Evolutionary conservation across 1,140 invertebrate species (phyloP), one percentile per base, ranked within the genome.

Genomic region (Zeugodacus cucurbitae): DNA sequence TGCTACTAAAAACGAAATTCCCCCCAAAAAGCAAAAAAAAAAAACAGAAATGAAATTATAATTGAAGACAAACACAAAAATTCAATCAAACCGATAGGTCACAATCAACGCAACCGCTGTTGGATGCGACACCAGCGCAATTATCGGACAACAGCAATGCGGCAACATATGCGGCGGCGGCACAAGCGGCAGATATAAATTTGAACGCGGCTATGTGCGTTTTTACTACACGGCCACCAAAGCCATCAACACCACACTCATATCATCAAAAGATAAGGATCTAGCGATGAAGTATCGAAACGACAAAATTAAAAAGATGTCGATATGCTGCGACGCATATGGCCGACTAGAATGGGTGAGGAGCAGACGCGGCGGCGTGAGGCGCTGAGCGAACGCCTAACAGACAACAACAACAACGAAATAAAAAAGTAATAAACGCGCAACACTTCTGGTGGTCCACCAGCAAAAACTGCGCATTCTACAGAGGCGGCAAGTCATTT

Each of bases 281-380:
- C 74, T 82, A 14, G 7, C 74, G 74, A 54, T 82, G 74, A 82
- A 82, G 41, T 82, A 82, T 82, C 74, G 74, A 82, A 82, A 82
- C 74, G 74, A 82, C 74, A 82, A 82, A 82, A 82, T 82, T 82
- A 82, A 82, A 82, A 82, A 82, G 74, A 82, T 82, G 74, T 62
- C 58, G 26, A 62, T 62, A 26, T 26, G 58, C n/a, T 26, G 44
- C n/a, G n/a, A 29, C 41, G n/a, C n/a, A n/a, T n/a, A n/a, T 8
- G 70, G 8, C 14, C 11, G 20, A 3, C 48, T 17, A 17, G 1
- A 74, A 74, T 41, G 7, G 64, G 14, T 70, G 26, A 34, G 26
- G 26, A 34, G 26, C 48, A 74, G 34, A 41, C 74, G 74, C 41
- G n/a, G n/a, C n/a, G n/a, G n/a, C n/a, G 41, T n/a, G 44, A 44